Evolutionary conservation across 2,797 vertebrate species (phyloP).

Genomic region (Ptychobarbus kaznakovi): DNA sequence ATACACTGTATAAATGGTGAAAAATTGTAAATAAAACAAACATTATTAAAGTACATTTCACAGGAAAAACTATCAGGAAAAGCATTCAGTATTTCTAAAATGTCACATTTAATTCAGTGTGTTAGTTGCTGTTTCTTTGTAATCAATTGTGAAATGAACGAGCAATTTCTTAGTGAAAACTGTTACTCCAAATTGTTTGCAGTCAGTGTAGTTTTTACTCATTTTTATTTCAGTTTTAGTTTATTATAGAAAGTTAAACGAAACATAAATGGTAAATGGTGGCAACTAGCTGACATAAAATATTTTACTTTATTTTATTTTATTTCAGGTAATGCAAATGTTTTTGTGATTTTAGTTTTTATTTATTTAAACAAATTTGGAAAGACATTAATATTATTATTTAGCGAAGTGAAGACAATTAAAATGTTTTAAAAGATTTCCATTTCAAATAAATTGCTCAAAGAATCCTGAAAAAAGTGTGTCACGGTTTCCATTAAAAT

Average conservation of each 20-base stretch:
- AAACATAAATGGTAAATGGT: background rate
- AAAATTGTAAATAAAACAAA: background rate
- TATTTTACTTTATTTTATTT: background rate
- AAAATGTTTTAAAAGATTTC: no score
- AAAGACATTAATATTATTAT: background rate
- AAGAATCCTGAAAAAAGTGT: background rate
- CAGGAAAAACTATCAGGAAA: background rate
- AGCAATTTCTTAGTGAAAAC: background rate
- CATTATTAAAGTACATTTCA: background rate
- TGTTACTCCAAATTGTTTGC: background rate
- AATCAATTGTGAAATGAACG: background rate
- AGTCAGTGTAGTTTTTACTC: background rate
- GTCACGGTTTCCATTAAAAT: background rate
- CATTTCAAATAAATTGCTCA: background rate
- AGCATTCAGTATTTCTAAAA: background rate
- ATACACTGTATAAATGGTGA: no score
- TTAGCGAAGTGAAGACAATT: background rate
- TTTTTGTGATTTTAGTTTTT: background rate
- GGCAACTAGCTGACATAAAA: no score
- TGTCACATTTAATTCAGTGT: background rate
- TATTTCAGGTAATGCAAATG: background rate
- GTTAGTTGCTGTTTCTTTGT: background rate
- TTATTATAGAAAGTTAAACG: background rate
- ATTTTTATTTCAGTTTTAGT: background rate
- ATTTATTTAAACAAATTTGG: no score